Percentiles rank a stretch among this genome's conserved stretches.
These are phyloP conservation scores for Neoitamus cyanurus DNA, from an alignment of 2,888 invertebrate species.

Conservation along the genomic window DNA sequence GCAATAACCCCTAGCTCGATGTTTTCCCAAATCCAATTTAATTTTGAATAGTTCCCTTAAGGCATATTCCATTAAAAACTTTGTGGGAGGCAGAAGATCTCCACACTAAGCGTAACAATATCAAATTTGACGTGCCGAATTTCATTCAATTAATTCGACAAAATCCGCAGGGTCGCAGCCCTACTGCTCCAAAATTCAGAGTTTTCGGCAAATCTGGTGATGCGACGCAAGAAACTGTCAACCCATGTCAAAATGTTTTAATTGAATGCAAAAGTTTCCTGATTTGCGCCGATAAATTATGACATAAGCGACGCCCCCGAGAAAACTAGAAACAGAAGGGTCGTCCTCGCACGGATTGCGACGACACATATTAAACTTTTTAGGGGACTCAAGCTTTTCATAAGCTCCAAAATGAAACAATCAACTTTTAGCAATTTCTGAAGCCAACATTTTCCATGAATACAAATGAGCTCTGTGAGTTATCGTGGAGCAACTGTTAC, in stretches of 20 bases:
- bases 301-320: slow-evolving; percentile 21
- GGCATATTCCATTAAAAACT: background rate
- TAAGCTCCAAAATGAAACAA: slow-evolving; percentile 24
- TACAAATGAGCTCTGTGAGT: slow-evolving; percentile 40
- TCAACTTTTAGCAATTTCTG: slow-evolving; percentile 40
- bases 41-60: background rate
- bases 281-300: slow-evolving; percentile 41
- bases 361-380: slow-evolving; percentile 42
- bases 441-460: slow-evolving; percentile 41
- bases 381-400: background rate
- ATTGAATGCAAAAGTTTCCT: slow-evolving; percentile 43
- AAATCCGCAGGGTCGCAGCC: background rate
- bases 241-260: slow-evolving; percentile 40
- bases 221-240: background rate
- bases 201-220: background rate
- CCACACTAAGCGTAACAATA: background rate
- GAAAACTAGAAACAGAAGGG: slow-evolving; percentile 25
- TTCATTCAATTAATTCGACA: slow-evolving; percentile 9
- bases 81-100: background rate
- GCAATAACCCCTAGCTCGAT: background rate
- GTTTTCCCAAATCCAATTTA: background rate
- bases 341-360: slow-evolving; percentile 3
- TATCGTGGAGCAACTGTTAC: slow-evolving; percentile 39
- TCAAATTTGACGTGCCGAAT: background rate
- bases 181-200: background rate